Evolutionary conservation across 2,113 vertebrate genomes (phyloP).

Genomic region (Osmerus eperlanus): DNA sequence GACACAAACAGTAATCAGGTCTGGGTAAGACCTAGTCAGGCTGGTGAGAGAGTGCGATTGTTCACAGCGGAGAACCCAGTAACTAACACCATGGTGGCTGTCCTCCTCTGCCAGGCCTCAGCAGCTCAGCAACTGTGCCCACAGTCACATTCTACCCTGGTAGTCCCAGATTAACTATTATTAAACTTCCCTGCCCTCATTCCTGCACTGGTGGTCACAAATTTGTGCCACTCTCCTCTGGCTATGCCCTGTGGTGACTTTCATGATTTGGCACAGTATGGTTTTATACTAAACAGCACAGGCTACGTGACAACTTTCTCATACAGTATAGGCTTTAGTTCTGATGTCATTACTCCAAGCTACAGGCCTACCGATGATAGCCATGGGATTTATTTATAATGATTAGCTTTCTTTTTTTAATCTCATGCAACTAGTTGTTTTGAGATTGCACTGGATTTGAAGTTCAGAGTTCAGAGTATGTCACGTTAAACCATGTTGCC

Average conservation of each 20-base stretch:
- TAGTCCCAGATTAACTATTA: conserved; percentile 45
- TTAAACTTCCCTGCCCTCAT: conserved; percentile 40
- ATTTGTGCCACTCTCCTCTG: neutral
- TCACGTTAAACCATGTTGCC: neutral
- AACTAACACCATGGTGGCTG: conserved; percentile 15
- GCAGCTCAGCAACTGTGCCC: conserved; percentile 36
- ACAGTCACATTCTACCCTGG: conserved; percentile 29
- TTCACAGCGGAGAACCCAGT: conserved; percentile 1
- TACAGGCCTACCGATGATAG: neutral
- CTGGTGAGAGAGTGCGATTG: neutral
- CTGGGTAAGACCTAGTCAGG: conserved; percentile 4
- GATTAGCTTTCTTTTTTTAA: too few species aligned
- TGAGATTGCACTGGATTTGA: too few species aligned
- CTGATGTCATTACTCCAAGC: neutral
- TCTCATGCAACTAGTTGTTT: too few species aligned
- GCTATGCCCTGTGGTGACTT: neutral
- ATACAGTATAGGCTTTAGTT: neutral
- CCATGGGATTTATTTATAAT: neutral
- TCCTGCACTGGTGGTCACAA: conserved; percentile 14
- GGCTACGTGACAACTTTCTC: neutral
- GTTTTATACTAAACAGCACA: too few species aligned
- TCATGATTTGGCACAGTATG: too few species aligned
- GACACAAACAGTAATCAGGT: conserved; percentile 16
- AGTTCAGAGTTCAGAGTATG: too few species aligned
- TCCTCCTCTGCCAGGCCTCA: neutral